Evolutionary conservation across 2,888 invertebrate species (phyloP), one percentile per base, ranked within the genome.

Genomic region (Athalia cordata): DNA sequence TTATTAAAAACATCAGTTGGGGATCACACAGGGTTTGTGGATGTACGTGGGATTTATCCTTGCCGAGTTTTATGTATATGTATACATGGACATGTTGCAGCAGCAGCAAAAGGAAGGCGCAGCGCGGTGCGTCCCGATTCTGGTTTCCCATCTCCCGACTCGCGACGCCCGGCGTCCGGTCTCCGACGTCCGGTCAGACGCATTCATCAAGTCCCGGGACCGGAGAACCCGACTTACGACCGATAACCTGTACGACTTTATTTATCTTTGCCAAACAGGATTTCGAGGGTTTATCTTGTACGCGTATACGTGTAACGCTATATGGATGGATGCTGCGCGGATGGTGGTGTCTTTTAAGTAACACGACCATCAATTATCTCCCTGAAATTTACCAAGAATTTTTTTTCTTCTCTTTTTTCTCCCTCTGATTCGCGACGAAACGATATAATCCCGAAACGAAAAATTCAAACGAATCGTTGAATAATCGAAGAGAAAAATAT

Each of bases 151-250:
- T 50, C 29, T 52, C 68, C 50, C 52, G 68, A 55, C 55, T 43
- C 68, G 67, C 52, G 68, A 55, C 55, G 52, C 13, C 11, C 55
- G 55, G 55, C 55, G 9, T 9, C 52, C 11, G 55, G 6, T n/a
- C n/a, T 55, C 3, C n/a, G n/a, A 47, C 72, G 59, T 72, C 45
- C 47, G 72, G 72, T 72, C 72, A 72, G 59, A 72, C 72, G 43
- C 72, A 72, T 72, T 72, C 72, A 57, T 72, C 72, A 72, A 57
- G 4, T 55, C 5, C 2, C 29, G 0, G 9, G 43, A 68, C 55
- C n/a, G n/a, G 8, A 55, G n/a, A 11, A 11, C 55, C n/a, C n/a
- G 55, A 11, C n/a, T 8, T 3, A 55, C n/a, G 3, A n/a, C 55
- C 9, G 55, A 55, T 55, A 55, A 55, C 8, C n/a, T 55, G 55